Evolutionary conservation across 2,113 vertebrate species (phyloP).

Genomic region (Gambusia affinis): DNA sequence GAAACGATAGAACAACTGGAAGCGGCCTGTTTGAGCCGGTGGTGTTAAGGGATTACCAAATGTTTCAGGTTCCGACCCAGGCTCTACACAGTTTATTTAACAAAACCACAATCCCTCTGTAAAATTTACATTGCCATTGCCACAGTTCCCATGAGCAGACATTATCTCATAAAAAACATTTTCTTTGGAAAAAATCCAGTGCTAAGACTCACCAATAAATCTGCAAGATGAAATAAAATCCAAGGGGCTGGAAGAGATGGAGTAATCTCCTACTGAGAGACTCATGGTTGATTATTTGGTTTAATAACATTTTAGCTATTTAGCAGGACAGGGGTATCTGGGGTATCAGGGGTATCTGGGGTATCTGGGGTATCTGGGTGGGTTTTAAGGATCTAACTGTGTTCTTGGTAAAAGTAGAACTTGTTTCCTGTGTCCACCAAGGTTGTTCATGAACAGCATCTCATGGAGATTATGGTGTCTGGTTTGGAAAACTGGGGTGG

Average conservation of each 20-base stretch:
- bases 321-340: neutral
- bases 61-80: conserved; percentile 1
- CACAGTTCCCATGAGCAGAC: neutral
- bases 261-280: neutral
- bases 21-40: neutral
- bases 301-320: neutral
- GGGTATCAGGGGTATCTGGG: too few species aligned
- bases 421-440: too few species aligned
- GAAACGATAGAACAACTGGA: neutral
- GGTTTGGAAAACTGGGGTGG: too few species aligned
- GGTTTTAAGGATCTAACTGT: too few species aligned
- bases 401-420: too few species aligned
- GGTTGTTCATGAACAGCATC: too few species aligned
- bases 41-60: neutral
- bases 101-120: neutral
- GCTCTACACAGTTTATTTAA: neutral
- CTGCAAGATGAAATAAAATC: neutral
- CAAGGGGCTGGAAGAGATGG: neutral
- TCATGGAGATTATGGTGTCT: too few species aligned
- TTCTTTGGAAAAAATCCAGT: neutral
- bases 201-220: neutral
- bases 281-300: neutral
- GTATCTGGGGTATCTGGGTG: too few species aligned
- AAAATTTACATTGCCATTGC: neutral
- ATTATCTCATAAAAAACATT: neutral